Conservation (phyloP, 1,140 invertebrate genomes). For the Helicoverpa zea region DNA sequence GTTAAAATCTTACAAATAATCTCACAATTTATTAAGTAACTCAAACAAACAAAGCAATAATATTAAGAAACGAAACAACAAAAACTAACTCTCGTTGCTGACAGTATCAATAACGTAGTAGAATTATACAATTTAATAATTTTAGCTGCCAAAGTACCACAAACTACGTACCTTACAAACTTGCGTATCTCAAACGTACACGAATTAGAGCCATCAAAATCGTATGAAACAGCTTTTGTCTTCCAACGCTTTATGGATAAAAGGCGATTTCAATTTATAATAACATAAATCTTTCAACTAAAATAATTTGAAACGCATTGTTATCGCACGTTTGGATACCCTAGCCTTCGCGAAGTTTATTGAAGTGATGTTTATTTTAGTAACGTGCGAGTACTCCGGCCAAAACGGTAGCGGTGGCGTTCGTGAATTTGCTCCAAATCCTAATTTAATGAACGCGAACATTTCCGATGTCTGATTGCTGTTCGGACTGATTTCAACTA, state of each 20-base stretch:
- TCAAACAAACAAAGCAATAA: no score
- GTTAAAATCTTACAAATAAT: no score
- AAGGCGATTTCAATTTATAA: not conserved
- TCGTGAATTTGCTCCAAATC: slow-evolving; percentile 16
- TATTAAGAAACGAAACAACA: no score
- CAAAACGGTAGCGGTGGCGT: not conserved
- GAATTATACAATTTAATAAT: no score
- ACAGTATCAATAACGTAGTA: no score
- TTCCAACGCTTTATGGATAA: not conserved
- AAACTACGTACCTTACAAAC: no score
- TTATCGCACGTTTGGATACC: not conserved
- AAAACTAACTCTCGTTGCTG: no score
- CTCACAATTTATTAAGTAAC: no score
- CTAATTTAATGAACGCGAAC: slow-evolving; percentile 24
- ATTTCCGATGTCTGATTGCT: slow-evolving; percentile 14
- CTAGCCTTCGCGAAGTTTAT: not conserved
- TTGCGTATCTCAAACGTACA: no score
- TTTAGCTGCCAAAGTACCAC: no score
- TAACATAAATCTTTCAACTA: slow-evolving; percentile 1
- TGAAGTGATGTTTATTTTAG: not conserved
- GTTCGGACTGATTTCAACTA: not conserved
- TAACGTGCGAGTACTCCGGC: not conserved
- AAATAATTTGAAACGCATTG: not conserved
- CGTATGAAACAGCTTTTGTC: no score
- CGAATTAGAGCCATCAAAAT: no score